A percentile compares a stretch with the other conserved stretches of the same genome.
phyloP scores from a whole-genome alignment of 2,797 vertebrate species.

The Natrix natrix region DNA sequence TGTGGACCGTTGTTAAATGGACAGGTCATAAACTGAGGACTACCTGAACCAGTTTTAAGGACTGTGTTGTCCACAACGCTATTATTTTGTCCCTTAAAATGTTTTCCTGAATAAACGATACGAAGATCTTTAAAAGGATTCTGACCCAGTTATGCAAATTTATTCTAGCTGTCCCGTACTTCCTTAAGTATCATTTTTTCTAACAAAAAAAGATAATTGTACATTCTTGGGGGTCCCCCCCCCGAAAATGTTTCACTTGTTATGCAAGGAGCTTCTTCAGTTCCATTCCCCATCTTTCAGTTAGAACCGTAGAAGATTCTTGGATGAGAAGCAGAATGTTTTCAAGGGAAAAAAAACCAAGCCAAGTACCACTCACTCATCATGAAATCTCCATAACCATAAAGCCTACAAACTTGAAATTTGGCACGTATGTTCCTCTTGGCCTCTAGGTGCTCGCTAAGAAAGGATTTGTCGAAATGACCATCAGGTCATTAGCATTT shows the following conservation, averaged over 20 bases:
- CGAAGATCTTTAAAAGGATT: not conserved
- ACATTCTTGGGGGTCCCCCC: too few relatives aligned
- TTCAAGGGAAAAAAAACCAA: not conserved
- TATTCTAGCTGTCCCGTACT: not conserved
- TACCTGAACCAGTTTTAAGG: not conserved
- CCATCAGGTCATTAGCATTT: too few relatives aligned
- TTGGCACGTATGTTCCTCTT: too few relatives aligned
- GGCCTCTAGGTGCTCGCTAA: too few relatives aligned
- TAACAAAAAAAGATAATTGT: not conserved
- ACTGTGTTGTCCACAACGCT: not conserved
- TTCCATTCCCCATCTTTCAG: not conserved
- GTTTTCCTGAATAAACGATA: not conserved
- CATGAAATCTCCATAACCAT: too few relatives aligned
- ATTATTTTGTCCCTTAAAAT: not conserved
- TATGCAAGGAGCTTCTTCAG: not conserved
- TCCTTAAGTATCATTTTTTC: not conserved
- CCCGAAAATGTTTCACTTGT: not conserved
- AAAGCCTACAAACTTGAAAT: too few relatives aligned
- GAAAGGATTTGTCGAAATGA: too few relatives aligned
- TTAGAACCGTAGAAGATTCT: not conserved
- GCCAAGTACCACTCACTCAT: too few relatives aligned
- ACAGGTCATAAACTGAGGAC: too few relatives aligned
- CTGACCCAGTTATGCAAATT: not conserved
- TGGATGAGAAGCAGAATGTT: not conserved
- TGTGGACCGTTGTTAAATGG: too few relatives aligned